phyloP scores from a whole-genome alignment of 2,113 vertebrate genomes.

The Arvicanthis niloticus region DNA sequence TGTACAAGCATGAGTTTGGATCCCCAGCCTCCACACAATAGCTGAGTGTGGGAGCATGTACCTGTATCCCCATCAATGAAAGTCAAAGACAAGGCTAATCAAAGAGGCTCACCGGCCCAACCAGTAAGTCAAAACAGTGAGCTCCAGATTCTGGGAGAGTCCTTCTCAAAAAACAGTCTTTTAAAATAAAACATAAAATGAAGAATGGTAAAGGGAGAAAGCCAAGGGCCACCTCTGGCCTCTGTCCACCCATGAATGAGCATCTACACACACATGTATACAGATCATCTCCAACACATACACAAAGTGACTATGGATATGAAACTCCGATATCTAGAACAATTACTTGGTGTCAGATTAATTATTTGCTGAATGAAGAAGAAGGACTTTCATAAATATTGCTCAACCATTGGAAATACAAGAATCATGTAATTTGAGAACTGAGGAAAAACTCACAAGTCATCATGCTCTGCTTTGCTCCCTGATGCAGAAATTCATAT shows the following conservation, averaged over 20 bases:
- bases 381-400: slow-evolving; percentile 36
- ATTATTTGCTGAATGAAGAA: background rate
- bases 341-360: slow-evolving; percentile 30
- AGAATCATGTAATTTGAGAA: background rate
- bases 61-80: too few relatives aligned
- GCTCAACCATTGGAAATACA: slow-evolving; percentile 14
- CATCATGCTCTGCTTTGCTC: background rate
- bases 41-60: too few relatives aligned
- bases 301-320: background rate
- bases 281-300: background rate
- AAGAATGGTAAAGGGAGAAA: background rate
- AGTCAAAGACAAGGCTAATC: too few relatives aligned
- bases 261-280: background rate
- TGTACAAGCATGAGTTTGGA: background rate
- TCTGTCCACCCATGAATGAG: background rate
- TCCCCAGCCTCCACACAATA: background rate
- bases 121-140: background rate
- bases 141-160: background rate
- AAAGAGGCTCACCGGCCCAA: too few relatives aligned
- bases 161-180: background rate
- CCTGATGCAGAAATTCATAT: background rate
- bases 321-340: slow-evolving; percentile 37
- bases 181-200: background rate
- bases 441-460: background rate
- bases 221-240: background rate